phyloP scores from a whole-genome alignment of 1,140 invertebrate genomes.

The Dolichoris vasculosae region DNA sequence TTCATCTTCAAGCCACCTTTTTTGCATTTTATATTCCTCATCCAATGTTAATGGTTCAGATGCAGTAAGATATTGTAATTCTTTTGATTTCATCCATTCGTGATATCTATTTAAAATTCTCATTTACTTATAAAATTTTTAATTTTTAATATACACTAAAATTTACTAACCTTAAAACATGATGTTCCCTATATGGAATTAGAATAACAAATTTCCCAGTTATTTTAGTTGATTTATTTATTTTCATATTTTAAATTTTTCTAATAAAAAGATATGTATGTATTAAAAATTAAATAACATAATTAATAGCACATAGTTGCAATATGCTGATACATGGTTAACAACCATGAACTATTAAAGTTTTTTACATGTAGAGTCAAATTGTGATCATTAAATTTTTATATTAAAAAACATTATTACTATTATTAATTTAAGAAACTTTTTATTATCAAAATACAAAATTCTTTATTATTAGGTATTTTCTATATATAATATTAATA shows the following conservation, averaged over 20 bases:
- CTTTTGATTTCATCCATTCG: slow-evolving; percentile 91
- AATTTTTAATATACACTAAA: slow-evolving; percentile 33
- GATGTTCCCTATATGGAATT: slow-evolving; percentile 81
- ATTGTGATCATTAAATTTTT: neutral
- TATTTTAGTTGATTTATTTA: slow-evolving; percentile 79
- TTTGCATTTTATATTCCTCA: slow-evolving; percentile 94
- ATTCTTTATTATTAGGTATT: neutral
- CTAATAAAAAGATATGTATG: neutral
- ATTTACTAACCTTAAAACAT: slow-evolving; percentile 80
- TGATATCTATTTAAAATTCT: slow-evolving; percentile 82
- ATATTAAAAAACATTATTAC: neutral
- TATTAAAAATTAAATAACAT: neutral
- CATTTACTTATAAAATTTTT: neutral
- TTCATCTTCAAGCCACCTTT: slow-evolving; percentile 87
- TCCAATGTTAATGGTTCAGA: slow-evolving; percentile 89
- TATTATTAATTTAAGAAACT: neutral
- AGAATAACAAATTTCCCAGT: slow-evolving; percentile 78
- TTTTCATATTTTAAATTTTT: slow-evolving; percentile 68
- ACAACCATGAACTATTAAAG: neutral
- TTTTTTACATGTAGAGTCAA: neutral
- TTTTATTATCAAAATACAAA: neutral
- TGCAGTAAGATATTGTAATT: slow-evolving; percentile 88
- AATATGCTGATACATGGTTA: neutral
- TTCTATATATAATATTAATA: slow-evolving; percentile 12
- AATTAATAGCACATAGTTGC: neutral